These are phyloP conservation scores for Dioctria rufipes DNA, from an alignment of 2,888 invertebrate species.

Conservation along the genomic window DNA sequence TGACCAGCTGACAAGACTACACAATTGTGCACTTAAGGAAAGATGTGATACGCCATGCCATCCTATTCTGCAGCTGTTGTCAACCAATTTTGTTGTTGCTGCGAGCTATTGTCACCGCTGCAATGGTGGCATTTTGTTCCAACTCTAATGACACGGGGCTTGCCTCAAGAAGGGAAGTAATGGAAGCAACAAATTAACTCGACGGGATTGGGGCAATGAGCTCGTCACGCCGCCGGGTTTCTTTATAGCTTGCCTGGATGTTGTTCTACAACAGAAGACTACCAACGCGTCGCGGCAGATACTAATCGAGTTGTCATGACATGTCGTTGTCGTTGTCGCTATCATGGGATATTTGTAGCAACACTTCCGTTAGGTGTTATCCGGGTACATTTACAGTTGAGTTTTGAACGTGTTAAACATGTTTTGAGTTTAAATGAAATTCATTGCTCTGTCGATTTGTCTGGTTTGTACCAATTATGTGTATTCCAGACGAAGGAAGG, in stretches of 20 bases:
- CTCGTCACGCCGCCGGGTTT: conserved; percentile 5
- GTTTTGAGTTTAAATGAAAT: too few species aligned
- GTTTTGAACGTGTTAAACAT: too few species aligned
- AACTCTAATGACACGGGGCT: conserved; percentile 1
- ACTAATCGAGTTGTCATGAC: conserved; percentile 41
- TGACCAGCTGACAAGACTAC: conserved; percentile 43
- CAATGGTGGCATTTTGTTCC: conserved; percentile 33
- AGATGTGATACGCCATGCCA: conserved; percentile 20
- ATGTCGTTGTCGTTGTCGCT: conserved; percentile 4
- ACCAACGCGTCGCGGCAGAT: background rate
- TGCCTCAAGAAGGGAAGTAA: background rate
- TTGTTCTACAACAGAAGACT: conserved; percentile 30
- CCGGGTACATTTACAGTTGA: too few species aligned
- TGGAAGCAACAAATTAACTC: conserved; percentile 40
- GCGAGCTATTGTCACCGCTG: conserved; percentile 30
- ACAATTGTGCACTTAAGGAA: conserved; percentile 50
- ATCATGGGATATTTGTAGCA: background rate
- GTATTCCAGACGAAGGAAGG: too few species aligned
- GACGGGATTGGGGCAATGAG: conserved; percentile 29
- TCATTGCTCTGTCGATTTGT: too few species aligned
- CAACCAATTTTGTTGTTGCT: background rate
- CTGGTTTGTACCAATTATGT: too few species aligned
- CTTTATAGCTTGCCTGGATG: conserved; percentile 27
- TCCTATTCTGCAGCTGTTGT: background rate
- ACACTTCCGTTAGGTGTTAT: conserved; percentile 13